These are phyloP conservation scores for Bos taurus DNA, from an alignment of 2,113 vertebrate species.

Conservation along the genomic window ARS-UCD2.0 NC_037336.1:31876001-31876500, in stretches of 20 bases:
- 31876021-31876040: not conserved
- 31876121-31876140: not conserved
- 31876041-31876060: not conserved
- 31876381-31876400: not conserved
- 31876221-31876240: not conserved
- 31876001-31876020: not conserved
- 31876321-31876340: not conserved
- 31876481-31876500: not conserved
- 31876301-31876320: not conserved
- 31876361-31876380: not conserved
- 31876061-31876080: not conserved
- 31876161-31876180: rapidly evolving
- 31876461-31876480: not conserved
- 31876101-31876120: conserved; percentile 18
- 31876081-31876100: not conserved
- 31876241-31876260: not conserved
- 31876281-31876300: not conserved
- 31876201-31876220: not conserved
- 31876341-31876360: not conserved
- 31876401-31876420: not conserved
- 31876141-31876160: not conserved
- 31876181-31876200: not conserved
- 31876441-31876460: not conserved
- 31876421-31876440: not conserved
- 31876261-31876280: rapidly evolving